Conservation (phyloP, 2,888 invertebrate genomes). For the Pyrgus malvae region DNA sequence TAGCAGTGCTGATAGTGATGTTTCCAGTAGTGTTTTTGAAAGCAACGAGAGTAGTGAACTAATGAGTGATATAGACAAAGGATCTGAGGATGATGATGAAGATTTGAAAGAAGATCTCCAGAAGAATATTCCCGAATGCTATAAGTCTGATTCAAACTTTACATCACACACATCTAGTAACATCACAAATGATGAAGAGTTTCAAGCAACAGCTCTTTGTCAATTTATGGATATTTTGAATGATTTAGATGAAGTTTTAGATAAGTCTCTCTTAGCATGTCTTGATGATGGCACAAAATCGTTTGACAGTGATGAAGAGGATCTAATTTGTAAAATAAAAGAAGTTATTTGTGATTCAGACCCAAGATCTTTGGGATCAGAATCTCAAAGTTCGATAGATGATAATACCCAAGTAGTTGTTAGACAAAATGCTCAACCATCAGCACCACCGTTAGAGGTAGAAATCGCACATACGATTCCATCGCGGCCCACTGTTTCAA, state of each 20-base stretch:
- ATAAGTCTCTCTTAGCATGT: constrained; percentile 74
- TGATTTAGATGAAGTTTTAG: constrained; percentile 82
- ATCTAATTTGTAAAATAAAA: constrained; percentile 73
- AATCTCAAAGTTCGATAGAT: constrained; percentile 58
- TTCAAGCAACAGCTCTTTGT: constrained; percentile 73
- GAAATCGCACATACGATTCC: constrained; percentile 45
- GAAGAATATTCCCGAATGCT: constrained; percentile 72
- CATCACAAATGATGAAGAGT: constrained; percentile 73
- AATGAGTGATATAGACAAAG: constrained; percentile 58
- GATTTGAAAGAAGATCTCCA: constrained; percentile 71
- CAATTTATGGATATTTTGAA: constrained; percentile 81
- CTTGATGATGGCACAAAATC: constrained; percentile 63
- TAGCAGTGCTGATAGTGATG: constrained; percentile 64
- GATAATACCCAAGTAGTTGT: constrained; percentile 71
- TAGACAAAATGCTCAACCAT: constrained; percentile 44
- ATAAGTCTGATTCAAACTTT: constrained; percentile 71
- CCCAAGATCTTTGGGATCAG: constrained; percentile 49
- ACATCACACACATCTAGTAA: constrained; percentile 66
- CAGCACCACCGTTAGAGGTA: constrained; percentile 47
- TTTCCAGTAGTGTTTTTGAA: constrained; percentile 58
- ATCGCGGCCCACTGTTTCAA: constrained; percentile 45
- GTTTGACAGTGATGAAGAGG: constrained; percentile 71
- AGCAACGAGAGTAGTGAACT: constrained; percentile 56
- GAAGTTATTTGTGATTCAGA: constrained; percentile 58
- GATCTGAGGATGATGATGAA: constrained; percentile 68